Evolutionary conservation across 1,140 invertebrate genomes (phyloP).

Genomic region (Latrodectus geometricus): DNA sequence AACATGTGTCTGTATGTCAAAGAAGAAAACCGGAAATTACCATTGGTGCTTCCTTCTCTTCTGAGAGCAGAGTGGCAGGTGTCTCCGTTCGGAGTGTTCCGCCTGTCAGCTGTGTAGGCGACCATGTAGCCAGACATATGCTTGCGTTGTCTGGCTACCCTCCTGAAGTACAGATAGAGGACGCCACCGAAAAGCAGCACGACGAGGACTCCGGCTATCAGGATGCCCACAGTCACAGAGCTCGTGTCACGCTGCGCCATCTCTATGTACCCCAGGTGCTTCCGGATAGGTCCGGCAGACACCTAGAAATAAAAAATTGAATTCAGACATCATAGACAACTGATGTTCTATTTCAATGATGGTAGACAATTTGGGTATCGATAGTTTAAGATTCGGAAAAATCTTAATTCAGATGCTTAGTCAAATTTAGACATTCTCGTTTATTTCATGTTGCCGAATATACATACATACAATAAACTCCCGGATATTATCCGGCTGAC

Average conservation of each 20-base stretch:
- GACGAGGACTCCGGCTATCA: not conserved
- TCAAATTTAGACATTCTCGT: too few species aligned
- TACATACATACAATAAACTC: too few species aligned
- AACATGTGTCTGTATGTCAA: not conserved
- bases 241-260: conserved; percentile 18
- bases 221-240: not conserved
- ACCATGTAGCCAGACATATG: conserved; percentile 35
- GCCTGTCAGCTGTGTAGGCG: conserved; percentile 26
- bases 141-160: not conserved
- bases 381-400: too few species aligned
- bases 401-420: too few species aligned
- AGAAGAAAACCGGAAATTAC: not conserved
- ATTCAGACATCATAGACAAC: too few species aligned
- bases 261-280: conserved; percentile 16
- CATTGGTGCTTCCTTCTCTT: conserved; percentile 24
- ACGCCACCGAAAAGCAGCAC: not conserved
- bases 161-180: conserved; percentile 1
- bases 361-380: too few species aligned
- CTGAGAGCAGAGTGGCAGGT: not conserved
- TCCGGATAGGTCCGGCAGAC: not conserved
- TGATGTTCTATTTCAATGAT: too few species aligned
- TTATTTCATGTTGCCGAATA: too few species aligned
- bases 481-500: too few species aligned
- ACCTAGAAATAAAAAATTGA: not conserved
- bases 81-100: not conserved